Base-by-base conservation (phyloP, 2,888 invertebrate genomes). In the Tridacna gigas region DNA sequence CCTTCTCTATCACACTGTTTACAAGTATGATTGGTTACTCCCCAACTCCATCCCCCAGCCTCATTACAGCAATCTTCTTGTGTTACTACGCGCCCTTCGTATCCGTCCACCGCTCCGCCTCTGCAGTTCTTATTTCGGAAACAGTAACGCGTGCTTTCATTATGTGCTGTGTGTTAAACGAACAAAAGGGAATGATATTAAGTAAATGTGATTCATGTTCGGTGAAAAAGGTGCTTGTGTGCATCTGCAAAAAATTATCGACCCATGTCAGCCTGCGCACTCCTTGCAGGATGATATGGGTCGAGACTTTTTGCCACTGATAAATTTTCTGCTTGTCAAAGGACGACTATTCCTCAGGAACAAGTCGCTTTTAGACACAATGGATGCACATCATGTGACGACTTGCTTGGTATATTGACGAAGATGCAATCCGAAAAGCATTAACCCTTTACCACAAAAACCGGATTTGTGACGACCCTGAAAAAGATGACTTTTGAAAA, bases 111-210 rank as follows among this genome's bases (percentile, higher is more conserved):
- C 26, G 60, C 60, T 25, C 45, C 60, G 5, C 80, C 80, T 13
- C 11, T 20, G 25, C 80, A 80, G 2, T 22, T 13, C 12, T 65
- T 63, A 37, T 75, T 56, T 20, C 45, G 61, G 60, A 48, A 80
- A 26, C 80, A 80, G 48, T 80, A 80, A 48, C 75, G 80, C 7
- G 67, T 45, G 45, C 45, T 26, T n/a, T n/a, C 26, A 26, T 71
- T 71, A 5, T 51, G 71, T 25, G 11, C 71, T 71, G 37, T 37
- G 37, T 37, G 37, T 37, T 37, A 37, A 37, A 37, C n/a, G n/a
- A n/a, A 37, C 2, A 37, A 37, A 37, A 37, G 37, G 2, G 7
- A 4, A 4, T 4, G 37, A 7, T 37, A 37, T 37, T 37, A 37
- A 37, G 7, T 37, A 37, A 37, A 37, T 37, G n/a, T n/a, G n/a